Percentiles rank a stretch among this genome's conserved stretches.
These are phyloP conservation scores for Tipula lateralis DNA, from an alignment of 2,888 invertebrate genomes.

Conservation along the genomic window DNA sequence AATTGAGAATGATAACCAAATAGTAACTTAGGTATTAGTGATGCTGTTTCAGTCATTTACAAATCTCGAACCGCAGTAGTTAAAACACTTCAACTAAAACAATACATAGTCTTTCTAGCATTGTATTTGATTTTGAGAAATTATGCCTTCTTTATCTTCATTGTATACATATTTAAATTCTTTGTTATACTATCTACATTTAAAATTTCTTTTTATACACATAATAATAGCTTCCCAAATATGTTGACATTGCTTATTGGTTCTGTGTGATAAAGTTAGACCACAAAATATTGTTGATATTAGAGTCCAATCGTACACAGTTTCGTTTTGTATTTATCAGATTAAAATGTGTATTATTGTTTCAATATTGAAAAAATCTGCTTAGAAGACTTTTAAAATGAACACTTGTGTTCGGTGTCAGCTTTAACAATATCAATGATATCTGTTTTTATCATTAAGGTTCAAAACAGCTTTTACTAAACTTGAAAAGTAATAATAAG, in stretches of 20 bases:
- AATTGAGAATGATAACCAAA: background rate
- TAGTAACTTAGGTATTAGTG: too few relatives aligned
- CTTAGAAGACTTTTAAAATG: background rate
- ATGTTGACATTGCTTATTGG: background rate
- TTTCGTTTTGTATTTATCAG: background rate
- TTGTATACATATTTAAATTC: background rate
- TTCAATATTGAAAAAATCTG: background rate
- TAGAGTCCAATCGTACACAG: background rate
- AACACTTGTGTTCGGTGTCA: background rate
- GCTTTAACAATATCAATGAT: too few relatives aligned
- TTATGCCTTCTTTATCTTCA: too few relatives aligned
- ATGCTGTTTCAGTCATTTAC: too few relatives aligned
- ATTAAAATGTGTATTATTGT: background rate
- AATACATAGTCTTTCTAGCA: too few relatives aligned
- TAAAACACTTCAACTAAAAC: too few relatives aligned
- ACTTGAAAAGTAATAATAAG: too few relatives aligned
- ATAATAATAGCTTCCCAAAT: background rate
- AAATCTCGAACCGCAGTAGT: too few relatives aligned
- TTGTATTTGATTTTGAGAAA: too few relatives aligned
- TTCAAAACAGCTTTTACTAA: too few relatives aligned
- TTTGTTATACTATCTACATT: background rate
- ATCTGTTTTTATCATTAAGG: too few relatives aligned
- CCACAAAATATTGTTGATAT: background rate
- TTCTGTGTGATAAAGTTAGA: background rate
- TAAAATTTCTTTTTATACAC: background rate